These are phyloP conservation scores for Tenthredo scrophulariae DNA, from an alignment of 2,888 invertebrate genomes.

Conservation along the genomic window DNA sequence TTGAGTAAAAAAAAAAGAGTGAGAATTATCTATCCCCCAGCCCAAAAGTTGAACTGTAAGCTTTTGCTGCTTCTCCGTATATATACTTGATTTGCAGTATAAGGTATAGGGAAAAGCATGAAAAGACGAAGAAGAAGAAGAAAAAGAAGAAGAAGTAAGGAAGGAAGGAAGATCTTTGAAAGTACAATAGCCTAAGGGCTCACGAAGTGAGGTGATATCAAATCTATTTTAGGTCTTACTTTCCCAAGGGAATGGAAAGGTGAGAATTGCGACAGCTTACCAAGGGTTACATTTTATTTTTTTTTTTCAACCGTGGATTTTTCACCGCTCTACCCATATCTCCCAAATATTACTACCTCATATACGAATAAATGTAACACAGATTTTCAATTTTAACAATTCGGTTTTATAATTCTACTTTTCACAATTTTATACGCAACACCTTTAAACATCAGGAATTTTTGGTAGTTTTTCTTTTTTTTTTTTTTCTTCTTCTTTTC, in stretches of 20 bases:
- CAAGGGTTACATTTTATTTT: neutral
- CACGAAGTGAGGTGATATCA: conserved; percentile 37
- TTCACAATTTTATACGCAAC: no score
- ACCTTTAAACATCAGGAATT: neutral
- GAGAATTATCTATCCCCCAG: neutral
- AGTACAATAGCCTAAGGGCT: conserved; percentile 36
- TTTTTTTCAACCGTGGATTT: neutral
- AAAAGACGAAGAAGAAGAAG: neutral
- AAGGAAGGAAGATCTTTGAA: conserved; percentile 3
- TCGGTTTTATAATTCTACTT: neutral
- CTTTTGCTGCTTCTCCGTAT: neutral
- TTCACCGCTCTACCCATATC: neutral
- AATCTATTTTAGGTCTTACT: conserved; percentile 42
- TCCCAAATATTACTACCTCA: neutral
- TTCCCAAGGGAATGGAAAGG: conserved; percentile 24
- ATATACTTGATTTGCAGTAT: neutral
- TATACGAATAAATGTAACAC: neutral
- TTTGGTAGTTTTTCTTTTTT: neutral
- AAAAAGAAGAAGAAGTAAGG: neutral
- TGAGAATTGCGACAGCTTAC: conserved; percentile 40
- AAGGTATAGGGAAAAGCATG: neutral
- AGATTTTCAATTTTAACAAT: neutral
- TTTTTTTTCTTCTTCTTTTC: neutral
- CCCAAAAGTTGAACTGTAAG: neutral
- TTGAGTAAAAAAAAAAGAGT: neutral